Evolutionary conservation across 2,113 vertebrate genomes (phyloP).

Genomic region (Globicephala melas): DNA sequence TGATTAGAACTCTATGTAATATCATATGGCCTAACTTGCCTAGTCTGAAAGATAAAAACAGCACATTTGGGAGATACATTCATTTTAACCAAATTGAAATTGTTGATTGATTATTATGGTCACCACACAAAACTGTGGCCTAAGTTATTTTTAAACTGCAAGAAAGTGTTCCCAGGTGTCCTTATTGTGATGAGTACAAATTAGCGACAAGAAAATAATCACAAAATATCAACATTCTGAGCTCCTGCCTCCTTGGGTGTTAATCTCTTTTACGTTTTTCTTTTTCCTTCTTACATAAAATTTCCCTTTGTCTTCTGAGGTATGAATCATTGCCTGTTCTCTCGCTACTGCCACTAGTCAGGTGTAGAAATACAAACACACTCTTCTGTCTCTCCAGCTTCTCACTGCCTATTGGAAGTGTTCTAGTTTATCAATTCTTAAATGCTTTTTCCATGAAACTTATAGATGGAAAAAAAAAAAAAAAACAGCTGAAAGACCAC

Average conservation of each 20-base stretch:
- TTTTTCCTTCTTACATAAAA: background rate
- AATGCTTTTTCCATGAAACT: background rate
- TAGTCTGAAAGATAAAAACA: background rate
- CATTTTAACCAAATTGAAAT: background rate
- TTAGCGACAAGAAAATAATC: background rate
- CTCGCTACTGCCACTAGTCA: background rate
- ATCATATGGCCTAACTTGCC: background rate
- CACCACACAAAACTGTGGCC: background rate
- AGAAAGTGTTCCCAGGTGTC: background rate
- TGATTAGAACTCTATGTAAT: background rate
- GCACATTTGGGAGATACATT: too few relatives aligned
- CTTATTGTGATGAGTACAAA: background rate
- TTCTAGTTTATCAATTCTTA: background rate
- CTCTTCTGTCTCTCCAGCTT: background rate
- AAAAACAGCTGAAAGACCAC: background rate
- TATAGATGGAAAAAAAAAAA: too few relatives aligned
- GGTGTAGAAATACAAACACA: background rate
- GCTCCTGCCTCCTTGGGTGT: background rate
- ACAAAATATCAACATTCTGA: background rate
- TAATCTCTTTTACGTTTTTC: background rate
- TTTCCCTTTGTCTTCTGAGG: background rate
- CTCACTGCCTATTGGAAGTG: background rate
- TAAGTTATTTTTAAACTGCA: background rate
- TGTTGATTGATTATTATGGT: background rate
- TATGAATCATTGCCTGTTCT: background rate